A percentile compares a stretch with the other conserved stretches of the same genome.
These are phyloP conservation scores for Endomychus coccineus DNA, from an alignment of 2,888 invertebrate genomes.

Conservation along the genomic window DNA sequence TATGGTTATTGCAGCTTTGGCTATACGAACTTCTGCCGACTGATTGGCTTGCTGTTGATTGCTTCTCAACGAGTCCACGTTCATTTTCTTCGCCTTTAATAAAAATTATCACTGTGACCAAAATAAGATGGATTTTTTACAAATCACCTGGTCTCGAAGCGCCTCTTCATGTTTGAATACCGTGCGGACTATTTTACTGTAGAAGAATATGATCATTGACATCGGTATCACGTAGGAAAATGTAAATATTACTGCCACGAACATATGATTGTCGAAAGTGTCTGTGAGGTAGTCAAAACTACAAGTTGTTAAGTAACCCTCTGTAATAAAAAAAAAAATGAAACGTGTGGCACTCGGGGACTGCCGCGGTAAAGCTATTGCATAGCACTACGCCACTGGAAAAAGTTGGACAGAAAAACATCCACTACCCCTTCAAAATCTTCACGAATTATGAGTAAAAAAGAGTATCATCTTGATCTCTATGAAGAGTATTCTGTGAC, in stretches of 20 bases:
- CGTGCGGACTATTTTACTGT: conserved; percentile 79
- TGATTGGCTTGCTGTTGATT: conserved; percentile 59
- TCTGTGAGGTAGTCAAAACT: conserved; percentile 75
- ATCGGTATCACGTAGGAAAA: conserved; percentile 75
- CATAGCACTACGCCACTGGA: no score
- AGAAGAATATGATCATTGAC: conserved; percentile 70
- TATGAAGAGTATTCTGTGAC: no score
- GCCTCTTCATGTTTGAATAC: conserved; percentile 83
- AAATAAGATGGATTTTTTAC: not conserved
- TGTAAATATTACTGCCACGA: conserved; percentile 67
- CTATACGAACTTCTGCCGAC: conserved; percentile 77
- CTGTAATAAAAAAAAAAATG: conserved; percentile 45
- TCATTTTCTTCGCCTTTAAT: conserved; percentile 78
- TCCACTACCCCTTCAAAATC: no score
- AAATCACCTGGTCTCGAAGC: conserved; percentile 55
- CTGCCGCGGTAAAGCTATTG: no score
- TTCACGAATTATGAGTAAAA: no score
- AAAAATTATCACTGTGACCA: conserved; percentile 7
- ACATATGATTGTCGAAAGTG: conserved; percentile 69
- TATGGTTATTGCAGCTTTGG: conserved; percentile 81
- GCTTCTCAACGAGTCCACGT: conserved; percentile 73
- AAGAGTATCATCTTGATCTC: no score
- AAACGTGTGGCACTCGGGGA: no score
- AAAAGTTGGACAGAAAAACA: no score
- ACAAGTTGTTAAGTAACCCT: conserved; percentile 85